Evolutionary conservation across 2,113 vertebrate species (phyloP).

Genomic region (Hystrix brachyura): DNA sequence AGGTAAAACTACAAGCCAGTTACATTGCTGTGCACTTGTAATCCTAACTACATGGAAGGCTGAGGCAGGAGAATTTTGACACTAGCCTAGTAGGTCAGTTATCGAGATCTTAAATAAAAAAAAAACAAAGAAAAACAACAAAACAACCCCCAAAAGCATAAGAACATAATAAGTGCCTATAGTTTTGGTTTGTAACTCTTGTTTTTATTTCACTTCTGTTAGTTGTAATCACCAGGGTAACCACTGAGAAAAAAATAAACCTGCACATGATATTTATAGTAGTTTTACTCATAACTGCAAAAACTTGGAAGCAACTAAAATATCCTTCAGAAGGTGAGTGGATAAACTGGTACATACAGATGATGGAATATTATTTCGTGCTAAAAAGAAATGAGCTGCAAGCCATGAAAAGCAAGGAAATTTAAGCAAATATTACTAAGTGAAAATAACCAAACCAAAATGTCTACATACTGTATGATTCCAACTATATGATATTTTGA

Average conservation of each 20-base stretch:
- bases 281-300: neutral
- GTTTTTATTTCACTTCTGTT: neutral
- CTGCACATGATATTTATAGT: neutral
- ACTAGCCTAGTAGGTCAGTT: neutral
- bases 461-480: neutral
- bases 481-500: neutral
- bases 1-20: neutral
- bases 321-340: neutral
- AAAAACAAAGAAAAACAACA: neutral
- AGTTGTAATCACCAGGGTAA: neutral
- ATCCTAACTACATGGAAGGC: neutral
- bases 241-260: neutral
- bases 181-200: slow-evolving; percentile 24
- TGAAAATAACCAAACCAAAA: neutral
- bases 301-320: neutral
- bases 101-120: neutral
- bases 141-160: neutral
- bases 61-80: neutral
- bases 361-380: neutral
- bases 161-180: neutral
- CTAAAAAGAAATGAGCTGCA: neutral
- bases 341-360: neutral
- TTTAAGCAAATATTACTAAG: neutral
- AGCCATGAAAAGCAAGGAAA: neutral
- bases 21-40: neutral